A percentile compares a stretch with the other conserved stretches of the same genome.
Conservation (phyloP, 1,140 invertebrate genomes). For the Heterodera schachtii region DNA sequence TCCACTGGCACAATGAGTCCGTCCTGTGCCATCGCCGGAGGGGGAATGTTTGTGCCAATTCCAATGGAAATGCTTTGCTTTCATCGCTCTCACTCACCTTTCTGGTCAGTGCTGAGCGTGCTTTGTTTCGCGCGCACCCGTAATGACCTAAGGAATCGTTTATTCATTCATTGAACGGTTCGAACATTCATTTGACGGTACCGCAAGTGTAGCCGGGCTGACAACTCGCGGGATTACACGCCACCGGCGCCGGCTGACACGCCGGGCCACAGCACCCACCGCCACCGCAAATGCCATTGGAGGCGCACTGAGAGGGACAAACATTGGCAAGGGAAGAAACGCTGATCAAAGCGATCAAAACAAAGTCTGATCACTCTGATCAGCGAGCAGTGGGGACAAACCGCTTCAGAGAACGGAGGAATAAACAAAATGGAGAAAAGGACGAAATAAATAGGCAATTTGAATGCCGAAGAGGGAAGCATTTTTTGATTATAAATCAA, state of each 20-base stretch:
- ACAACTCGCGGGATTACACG: conserved; percentile 40
- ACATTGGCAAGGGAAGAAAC: too few species aligned
- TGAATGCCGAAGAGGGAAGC: not conserved
- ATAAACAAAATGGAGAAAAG: not conserved
- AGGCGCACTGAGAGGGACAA: conserved; percentile 32
- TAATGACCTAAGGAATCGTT: conserved; percentile 42
- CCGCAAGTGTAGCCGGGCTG: conserved; percentile 55
- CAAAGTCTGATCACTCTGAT: not conserved
- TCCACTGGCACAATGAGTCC: conserved; percentile 53
- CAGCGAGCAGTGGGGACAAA: not conserved
- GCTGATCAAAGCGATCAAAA: too few species aligned
- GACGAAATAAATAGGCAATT: not conserved
- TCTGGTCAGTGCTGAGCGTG: conserved; percentile 48
- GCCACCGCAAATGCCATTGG: conserved; percentile 38
- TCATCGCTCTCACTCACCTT: conserved; percentile 29
- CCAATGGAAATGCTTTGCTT: not conserved
- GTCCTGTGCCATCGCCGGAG: conserved; percentile 29
- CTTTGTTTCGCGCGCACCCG: conserved; percentile 52
- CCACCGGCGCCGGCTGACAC: conserved; percentile 37
- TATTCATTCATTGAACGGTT: not conserved
- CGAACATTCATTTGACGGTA: conserved; percentile 10
- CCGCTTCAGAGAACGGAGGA: not conserved
- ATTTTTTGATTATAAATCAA: not conserved
- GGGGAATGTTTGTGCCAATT: too few species aligned
- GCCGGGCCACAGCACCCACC: conserved; percentile 29